Evolutionary conservation across 1,140 invertebrate genomes (phyloP).

Genomic region (Marisa cornuarietis): DNA sequence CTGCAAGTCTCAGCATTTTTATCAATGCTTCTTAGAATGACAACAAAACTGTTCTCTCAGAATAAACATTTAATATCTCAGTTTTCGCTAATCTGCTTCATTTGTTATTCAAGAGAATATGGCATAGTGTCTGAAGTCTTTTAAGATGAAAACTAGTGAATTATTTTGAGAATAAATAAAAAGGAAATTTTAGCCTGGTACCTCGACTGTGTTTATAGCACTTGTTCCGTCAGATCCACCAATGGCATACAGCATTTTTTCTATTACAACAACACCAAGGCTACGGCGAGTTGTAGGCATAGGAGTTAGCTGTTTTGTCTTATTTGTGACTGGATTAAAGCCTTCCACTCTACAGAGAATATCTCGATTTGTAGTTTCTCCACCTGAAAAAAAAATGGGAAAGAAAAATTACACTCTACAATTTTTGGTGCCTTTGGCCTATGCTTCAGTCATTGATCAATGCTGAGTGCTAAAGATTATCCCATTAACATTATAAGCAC

Average conservation of each 20-base stretch:
- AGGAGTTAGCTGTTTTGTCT: constrained; percentile 17
- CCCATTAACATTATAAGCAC: no score
- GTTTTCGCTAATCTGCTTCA: no score
- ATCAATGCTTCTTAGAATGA: no score
- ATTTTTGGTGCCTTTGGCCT: no score
- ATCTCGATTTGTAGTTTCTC: constrained; percentile 28
- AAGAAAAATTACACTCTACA: neutral
- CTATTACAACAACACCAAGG: constrained; percentile 25
- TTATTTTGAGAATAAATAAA: neutral
- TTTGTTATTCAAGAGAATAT: no score
- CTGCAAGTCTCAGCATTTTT: no score
- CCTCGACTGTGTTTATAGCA: constrained; percentile 14
- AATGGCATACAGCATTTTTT: constrained; percentile 33
- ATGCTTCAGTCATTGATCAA: no score
- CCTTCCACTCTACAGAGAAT: constrained; percentile 28
- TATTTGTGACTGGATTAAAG: constrained; percentile 28
- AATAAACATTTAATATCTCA: no score
- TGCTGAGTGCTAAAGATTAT: no score
- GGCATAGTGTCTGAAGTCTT: neutral
- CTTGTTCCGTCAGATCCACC: constrained; percentile 28
- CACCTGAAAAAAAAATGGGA: constrained; percentile 24
- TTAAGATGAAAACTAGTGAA: neutral
- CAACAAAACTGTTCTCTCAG: no score
- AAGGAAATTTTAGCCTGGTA: neutral
- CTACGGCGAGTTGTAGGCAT: constrained; percentile 27